Conservation (phyloP, 1,140 invertebrate species). For the Liolophura sinensis region DNA sequence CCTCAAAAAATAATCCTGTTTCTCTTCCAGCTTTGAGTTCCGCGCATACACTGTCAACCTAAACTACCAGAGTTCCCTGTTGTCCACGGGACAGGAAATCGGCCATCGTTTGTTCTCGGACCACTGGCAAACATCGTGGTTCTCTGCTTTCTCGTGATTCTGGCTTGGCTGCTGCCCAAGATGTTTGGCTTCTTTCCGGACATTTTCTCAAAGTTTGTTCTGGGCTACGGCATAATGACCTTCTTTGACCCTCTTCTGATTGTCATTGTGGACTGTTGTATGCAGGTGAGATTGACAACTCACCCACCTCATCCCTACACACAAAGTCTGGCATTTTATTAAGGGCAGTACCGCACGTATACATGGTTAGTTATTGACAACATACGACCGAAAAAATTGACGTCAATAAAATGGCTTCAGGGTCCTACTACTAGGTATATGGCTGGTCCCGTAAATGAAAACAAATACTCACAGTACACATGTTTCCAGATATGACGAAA, state of each 20-base stretch:
- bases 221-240: slow-evolving; percentile 44
- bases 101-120: slow-evolving; percentile 47
- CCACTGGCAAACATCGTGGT: slow-evolving; percentile 41
- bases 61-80: slow-evolving; percentile 51
- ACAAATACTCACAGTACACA: too few species aligned
- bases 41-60: slow-evolving; percentile 50
- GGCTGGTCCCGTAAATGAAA: too few species aligned
- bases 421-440: too few species aligned
- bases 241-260: slow-evolving; percentile 48
- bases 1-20: slow-evolving; percentile 6
- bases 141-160: slow-evolving; percentile 39
- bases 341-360: too few species aligned
- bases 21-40: slow-evolving; percentile 47
- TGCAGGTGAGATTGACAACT: slow-evolving; percentile 30
- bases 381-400: not conserved
- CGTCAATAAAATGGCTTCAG: too few species aligned
- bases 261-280: slow-evolving; percentile 39
- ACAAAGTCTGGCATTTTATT: too few species aligned
- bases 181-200: slow-evolving; percentile 45
- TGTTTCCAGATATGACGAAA: too few species aligned
- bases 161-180: slow-evolving; percentile 38
- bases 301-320: not conserved
- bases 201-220: slow-evolving; percentile 49
- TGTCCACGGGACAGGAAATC: slow-evolving; percentile 46
- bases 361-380: too few species aligned